phyloP scores from a whole-genome alignment of 2,113 vertebrate genomes.

The Clarias macrocephalus region DNA sequence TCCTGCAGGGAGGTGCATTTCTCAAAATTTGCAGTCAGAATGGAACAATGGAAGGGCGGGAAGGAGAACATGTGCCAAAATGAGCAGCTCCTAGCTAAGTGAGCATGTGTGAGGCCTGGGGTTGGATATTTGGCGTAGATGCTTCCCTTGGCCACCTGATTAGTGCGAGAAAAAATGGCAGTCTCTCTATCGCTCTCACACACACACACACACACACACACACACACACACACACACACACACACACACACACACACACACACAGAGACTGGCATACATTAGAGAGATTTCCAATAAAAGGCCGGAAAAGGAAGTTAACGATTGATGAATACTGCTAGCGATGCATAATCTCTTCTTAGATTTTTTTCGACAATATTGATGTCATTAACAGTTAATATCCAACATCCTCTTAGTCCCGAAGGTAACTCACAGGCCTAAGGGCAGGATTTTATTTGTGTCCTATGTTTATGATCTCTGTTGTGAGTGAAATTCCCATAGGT shows the following conservation, averaged over 20 bases:
- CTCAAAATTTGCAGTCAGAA: background rate
- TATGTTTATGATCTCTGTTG: background rate
- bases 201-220: background rate
- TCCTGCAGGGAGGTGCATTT: background rate
- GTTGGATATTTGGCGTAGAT: slow-evolving; percentile 57
- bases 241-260: slow-evolving; percentile 22
- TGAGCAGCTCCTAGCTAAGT: slow-evolving; percentile 53
- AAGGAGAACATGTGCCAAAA: slow-evolving; percentile 29
- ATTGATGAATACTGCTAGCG: background rate
- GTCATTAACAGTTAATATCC: background rate
- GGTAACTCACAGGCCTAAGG: background rate
- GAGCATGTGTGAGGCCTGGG: slow-evolving; percentile 57
- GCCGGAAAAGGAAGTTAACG: background rate
- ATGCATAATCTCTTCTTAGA: background rate
- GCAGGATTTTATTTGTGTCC: background rate
- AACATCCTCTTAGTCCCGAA: background rate
- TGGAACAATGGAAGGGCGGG: slow-evolving; percentile 3
- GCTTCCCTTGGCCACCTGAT: slow-evolving; percentile 59
- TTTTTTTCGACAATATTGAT: background rate
- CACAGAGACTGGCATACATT: slow-evolving; percentile 16
- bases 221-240: slow-evolving; percentile 20
- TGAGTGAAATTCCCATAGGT: background rate
- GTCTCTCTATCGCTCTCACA: background rate
- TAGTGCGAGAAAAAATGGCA: slow-evolving; percentile 28
- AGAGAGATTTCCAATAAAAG: background rate